A percentile compares a stretch with the other conserved stretches of the same genome.
These are phyloP conservation scores for Tenthredo scrophulariae DNA, from an alignment of 2,888 invertebrate genomes.

Conservation along the genomic window DNA sequence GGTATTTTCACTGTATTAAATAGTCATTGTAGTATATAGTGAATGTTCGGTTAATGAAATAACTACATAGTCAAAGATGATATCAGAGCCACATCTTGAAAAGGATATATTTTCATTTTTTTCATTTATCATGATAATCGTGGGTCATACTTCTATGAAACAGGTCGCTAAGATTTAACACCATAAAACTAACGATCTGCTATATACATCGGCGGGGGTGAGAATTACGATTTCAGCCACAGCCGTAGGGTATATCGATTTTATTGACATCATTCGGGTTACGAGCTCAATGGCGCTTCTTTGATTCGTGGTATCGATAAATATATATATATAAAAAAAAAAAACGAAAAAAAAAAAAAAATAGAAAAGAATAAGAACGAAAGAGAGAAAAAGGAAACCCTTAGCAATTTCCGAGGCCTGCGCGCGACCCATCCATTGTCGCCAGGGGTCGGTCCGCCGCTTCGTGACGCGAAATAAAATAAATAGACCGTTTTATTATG, in stretches of 20 bases:
- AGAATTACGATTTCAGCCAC: neutral
- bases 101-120: neutral
- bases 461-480: constrained; percentile 53
- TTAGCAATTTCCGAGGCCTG: constrained; percentile 54
- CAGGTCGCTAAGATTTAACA: neutral
- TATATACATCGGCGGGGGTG: neutral
- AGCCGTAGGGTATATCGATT: constrained; percentile 8
- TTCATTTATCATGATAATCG: neutral
- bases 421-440: constrained; percentile 49
- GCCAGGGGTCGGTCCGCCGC: constrained; percentile 25
- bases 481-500: constrained; percentile 58
- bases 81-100: neutral
- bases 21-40: neutral
- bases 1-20: neutral
- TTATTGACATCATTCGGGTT: constrained; percentile 31
- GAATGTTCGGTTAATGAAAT: neutral
- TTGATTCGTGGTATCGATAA: constrained; percentile 55
- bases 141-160: neutral
- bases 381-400: constrained; percentile 23
- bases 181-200: constrained; percentile 13
- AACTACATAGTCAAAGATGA: neutral
- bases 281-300: constrained; percentile 44
- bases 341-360: neutral
- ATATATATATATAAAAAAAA: neutral
- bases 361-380: constrained; percentile 3